Conservation (phyloP, 2,888 invertebrate species). For the Tridacna gigas region DNA sequence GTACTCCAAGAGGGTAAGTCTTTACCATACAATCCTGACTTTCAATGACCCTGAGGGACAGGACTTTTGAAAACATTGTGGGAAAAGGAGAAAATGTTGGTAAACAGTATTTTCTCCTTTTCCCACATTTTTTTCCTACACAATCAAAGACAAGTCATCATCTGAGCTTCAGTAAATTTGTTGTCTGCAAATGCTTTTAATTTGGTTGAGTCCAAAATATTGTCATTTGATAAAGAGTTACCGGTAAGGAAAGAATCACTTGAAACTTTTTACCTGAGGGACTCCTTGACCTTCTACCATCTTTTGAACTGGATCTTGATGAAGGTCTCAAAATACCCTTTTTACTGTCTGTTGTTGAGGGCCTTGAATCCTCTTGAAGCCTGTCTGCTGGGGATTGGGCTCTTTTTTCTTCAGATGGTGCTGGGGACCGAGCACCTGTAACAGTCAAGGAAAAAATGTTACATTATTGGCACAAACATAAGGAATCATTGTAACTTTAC, state of each 20-base stretch:
- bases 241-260: not conserved
- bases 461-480: too few relatives aligned
- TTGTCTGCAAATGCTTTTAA: too few relatives aligned
- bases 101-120: not conserved
- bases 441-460: not conserved
- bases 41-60: not conserved
- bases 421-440: conserved; percentile 58
- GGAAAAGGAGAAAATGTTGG: not conserved
- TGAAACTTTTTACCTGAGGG: conserved; percentile 69
- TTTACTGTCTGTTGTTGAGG: conserved; percentile 71
- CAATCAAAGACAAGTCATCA: too few relatives aligned
- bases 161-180: too few relatives aligned
- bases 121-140: not conserved
- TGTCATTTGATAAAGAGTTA: too few relatives aligned
- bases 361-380: conserved; percentile 60
- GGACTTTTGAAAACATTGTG: not conserved
- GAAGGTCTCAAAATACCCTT: conserved; percentile 75
- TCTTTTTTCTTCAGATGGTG: conserved; percentile 40
- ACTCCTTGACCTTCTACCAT: conserved; percentile 69
- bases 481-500: too few relatives aligned
- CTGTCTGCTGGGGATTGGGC: conserved; percentile 29
- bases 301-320: conserved; percentile 69
- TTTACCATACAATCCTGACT: not conserved
- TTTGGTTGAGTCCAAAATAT: too few relatives aligned
- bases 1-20: too few relatives aligned